Evolutionary conservation across 2,113 vertebrate species (phyloP).

Genomic region (Muntiacus muntjak): DNA sequence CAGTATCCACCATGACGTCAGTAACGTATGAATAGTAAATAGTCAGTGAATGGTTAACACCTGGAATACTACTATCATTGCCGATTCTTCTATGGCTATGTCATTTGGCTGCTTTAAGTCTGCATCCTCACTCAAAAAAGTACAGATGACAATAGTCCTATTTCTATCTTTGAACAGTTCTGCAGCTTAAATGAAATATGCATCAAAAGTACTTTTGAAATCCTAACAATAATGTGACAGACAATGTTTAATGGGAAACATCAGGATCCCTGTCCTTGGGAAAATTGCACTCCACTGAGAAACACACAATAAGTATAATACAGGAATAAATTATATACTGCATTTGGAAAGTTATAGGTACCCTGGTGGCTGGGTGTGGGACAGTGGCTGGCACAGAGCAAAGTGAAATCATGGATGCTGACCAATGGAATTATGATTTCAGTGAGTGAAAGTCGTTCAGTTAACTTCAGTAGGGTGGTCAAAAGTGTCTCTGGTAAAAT

Average conservation of each 20-base stretch:
- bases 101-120: background rate
- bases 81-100: background rate
- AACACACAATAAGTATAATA: background rate
- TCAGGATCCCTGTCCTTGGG: background rate
- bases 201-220: background rate
- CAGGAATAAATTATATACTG: background rate
- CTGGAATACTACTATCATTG: background rate
- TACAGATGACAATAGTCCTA: background rate
- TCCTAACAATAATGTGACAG: background rate
- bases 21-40: background rate
- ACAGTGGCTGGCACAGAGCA: background rate
- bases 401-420: background rate
- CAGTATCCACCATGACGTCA: background rate
- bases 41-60: background rate
- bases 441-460: background rate
- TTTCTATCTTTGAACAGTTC: background rate
- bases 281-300: background rate
- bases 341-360: background rate
- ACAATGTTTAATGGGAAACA: background rate
- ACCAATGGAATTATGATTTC: background rate
- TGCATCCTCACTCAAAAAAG: background rate
- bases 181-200: background rate
- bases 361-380: rapidly evolving
- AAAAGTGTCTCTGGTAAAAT: background rate
- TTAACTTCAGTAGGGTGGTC: background rate